Evolutionary conservation across 2,797 vertebrate genomes (phyloP), one percentile per base, ranked within the genome.

Genomic region (Halcyon badia): DNA sequence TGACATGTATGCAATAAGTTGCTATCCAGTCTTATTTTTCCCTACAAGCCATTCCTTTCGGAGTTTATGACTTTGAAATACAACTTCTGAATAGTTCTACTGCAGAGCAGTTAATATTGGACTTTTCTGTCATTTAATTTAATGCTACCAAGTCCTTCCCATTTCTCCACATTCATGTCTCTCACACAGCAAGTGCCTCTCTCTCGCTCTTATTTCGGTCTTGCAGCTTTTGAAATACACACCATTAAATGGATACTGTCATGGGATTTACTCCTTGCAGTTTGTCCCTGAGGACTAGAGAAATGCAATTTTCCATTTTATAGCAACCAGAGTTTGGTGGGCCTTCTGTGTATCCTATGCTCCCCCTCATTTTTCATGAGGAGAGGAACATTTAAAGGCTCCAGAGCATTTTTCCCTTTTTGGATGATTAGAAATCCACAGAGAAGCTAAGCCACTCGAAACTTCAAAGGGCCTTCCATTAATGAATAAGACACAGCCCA

Each of bases 281-380:
- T 94, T 97, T 90, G 80, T 94, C 93, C 85, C 83, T 61, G 75
- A 94, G 83, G 58, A 89, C 6, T 64, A 31, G 22, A 72, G 69
- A 96, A 96, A 96, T 86, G 25, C 94, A 95, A 90, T 92, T 91
- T 94, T 95, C 48, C 33, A 13, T 91, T 95, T 97, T 94, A 95
- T 57, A 94, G 78, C 76, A 87, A 65, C 37, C 22, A 68, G 65
- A 71, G 51, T 71, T 71, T 57, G 58, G 60, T 70, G 56, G 41
- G 49, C 30, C 65, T 83, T 90, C 49, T 33, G 26, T 10, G 33
- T 57, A 73, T 62, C 60, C 44, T 52, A 7, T 25, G 28, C 14
- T 76, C 41, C 37, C 31, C 3, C 24, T 52, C 52, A 25, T 72
- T 88, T 84, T 81, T 88, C 21, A 48, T 56, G 22, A 56, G 65